Percentiles rank a stretch among this genome's conserved stretches.
Evolutionary conservation across 2,888 invertebrate genomes (phyloP).

Genomic region (Sylvicola cinctus): DNA sequence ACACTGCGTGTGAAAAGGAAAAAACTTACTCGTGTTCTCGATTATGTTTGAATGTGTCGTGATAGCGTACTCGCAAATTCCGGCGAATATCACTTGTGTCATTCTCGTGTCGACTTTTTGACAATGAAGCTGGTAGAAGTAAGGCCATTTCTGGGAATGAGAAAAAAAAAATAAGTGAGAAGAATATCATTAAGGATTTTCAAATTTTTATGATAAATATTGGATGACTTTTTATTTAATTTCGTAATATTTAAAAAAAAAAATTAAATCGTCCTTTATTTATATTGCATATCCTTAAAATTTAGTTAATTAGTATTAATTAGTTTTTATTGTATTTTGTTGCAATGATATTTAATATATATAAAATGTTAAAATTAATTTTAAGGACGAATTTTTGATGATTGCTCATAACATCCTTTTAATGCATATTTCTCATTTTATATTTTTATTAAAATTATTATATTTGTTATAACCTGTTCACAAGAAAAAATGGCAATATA

Average conservation of each 20-base stretch:
- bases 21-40: slow-evolving; percentile 24
- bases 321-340: neutral
- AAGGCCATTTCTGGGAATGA: slow-evolving; percentile 55
- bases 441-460: too few relatives aligned
- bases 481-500: too few relatives aligned
- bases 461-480: too few relatives aligned
- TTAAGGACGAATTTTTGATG: too few relatives aligned
- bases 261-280: neutral
- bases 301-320: neutral
- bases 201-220: too few relatives aligned
- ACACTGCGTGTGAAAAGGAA: too few relatives aligned
- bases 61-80: slow-evolving; percentile 54
- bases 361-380: too few relatives aligned
- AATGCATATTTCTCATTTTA: too few relatives aligned
- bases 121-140: slow-evolving; percentile 57
- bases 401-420: too few relatives aligned
- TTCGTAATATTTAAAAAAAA: slow-evolving; percentile 1
- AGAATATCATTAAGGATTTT: neutral
- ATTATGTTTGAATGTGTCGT: slow-evolving; percentile 42
- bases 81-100: slow-evolving; percentile 62
- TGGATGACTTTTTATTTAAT: too few relatives aligned
- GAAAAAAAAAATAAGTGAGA: slow-evolving; percentile 6
- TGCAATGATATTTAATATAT: too few relatives aligned
- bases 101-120: slow-evolving; percentile 54
- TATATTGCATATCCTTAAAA: neutral